Base-by-base conservation (phyloP, 2,888 invertebrate species). In the Apoda limacodes region DNA sequence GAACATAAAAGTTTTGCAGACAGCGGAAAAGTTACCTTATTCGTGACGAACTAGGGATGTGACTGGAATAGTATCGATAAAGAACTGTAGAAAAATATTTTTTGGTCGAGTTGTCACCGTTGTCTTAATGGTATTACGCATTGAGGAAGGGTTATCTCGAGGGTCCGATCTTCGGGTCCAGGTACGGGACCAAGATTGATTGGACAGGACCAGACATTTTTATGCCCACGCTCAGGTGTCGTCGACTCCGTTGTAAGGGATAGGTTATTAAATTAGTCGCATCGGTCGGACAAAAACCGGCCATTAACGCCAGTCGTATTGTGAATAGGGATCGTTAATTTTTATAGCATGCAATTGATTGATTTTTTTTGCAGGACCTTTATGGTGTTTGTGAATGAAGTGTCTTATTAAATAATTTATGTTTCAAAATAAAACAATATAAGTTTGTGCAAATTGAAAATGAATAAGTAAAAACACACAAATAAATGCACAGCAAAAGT, bases 121-220 rank as follows among this genome's bases (percentile, higher is more conserved):
- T 80, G 80, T 76, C 76, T 80, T 78, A 80, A 78, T 80, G 80
- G 76, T 64, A 76, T 75, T 78, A 76, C 74, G 78, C 74, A 72
- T 68, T 60, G 70, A 69, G 62, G 76, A 71, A 74, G 76, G 76
- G 76, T 78, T 80, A 80, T 80, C 80, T 69, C 41, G 42, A 34
- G 55, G 64, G 65, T 48, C 75, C 78, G 75, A 78, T 78, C 76
- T 72, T 53, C 25, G 36, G 57, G 45, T 43, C 45, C 70, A 72
- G 74, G 75, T 75, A 75, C 52, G 50, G 46, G 55, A 60, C 55
- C 67, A 78, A 75, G 78, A 78, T 80, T 76, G 78, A 78, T 80
- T 71, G 71, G 64, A 57, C 60, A 49, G 57, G 59, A 58, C 56
- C 60, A 58, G 75, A 75, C 75, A 71, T 67, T 75, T 76, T 76